Conservation (phyloP, 1,140 invertebrate genomes). For the Heliconius melpomene region DNA sequence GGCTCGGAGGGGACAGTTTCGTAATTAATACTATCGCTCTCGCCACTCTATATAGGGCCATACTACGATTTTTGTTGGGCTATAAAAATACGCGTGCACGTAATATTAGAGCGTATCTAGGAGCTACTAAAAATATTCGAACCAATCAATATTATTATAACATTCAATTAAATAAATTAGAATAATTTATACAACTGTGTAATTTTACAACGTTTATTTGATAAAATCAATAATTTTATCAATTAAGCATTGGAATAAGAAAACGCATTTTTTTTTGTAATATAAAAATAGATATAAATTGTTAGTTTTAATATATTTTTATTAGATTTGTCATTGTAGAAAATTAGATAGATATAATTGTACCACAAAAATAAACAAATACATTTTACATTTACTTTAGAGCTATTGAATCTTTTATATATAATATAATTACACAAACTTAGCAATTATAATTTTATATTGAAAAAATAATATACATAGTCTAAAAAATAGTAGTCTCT, state of each 20-base stretch:
- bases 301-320: background rate
- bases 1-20: slow-evolving; percentile 58
- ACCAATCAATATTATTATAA: background rate
- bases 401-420: background rate
- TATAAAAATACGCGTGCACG: slow-evolving; percentile 17
- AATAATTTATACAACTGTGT: background rate
- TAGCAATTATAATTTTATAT: too few relatives aligned
- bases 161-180: background rate
- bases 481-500: too few relatives aligned
- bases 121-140: background rate
- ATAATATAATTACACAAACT: too few relatives aligned
- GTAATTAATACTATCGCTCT: slow-evolving; percentile 64
- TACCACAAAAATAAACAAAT: too few relatives aligned
- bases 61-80: slow-evolving; percentile 55
- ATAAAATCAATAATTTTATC: background rate
- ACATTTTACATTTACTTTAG: too few relatives aligned
- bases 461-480: too few relatives aligned
- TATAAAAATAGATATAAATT: background rate
- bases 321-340: background rate
- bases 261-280: background rate
- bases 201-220: background rate
- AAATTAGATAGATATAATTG: background rate
- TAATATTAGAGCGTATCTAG: background rate
- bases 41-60: slow-evolving; percentile 57
- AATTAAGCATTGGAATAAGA: background rate